phyloP scores from a whole-genome alignment of 2,113 vertebrate genomes.

The Climacteris rufus region DNA sequence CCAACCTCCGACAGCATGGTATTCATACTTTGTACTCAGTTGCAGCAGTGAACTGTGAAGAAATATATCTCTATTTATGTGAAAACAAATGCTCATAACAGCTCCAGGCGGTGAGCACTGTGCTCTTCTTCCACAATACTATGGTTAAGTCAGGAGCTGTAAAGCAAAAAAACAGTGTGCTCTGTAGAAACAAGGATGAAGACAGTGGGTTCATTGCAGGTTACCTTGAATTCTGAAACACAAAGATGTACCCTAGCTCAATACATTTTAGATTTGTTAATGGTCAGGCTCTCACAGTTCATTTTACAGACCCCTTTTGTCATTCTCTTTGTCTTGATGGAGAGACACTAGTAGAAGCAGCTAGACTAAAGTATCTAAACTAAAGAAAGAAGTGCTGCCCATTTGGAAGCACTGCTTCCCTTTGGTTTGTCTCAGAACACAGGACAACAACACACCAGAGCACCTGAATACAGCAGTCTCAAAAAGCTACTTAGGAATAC shows the following conservation, averaged over 20 bases:
- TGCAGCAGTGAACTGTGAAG: not conserved
- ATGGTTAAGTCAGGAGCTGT: not conserved
- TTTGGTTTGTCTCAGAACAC: not conserved
- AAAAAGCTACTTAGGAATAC: not conserved
- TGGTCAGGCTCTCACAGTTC: not conserved
- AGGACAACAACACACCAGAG: fast-evolving
- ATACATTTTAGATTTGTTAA: not conserved
- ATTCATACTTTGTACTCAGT: not conserved
- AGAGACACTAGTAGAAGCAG: not conserved
- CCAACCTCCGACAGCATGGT: no score
- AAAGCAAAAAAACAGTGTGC: not conserved
- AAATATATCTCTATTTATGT: not conserved
- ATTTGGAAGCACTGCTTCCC: not conserved
- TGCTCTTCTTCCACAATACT: not conserved
- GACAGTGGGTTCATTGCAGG: not conserved
- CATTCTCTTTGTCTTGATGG: not conserved
- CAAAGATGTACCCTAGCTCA: not conserved
- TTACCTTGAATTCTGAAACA: not conserved
- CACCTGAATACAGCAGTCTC: not conserved
- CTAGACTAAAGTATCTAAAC: not conserved
- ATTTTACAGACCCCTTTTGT: not conserved
- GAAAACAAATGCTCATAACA: not conserved
- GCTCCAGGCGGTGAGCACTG: not conserved
- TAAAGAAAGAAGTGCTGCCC: not conserved
- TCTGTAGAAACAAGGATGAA: not conserved